phyloP scores from a whole-genome alignment of 2,113 vertebrate genomes.

The Taurulus bubalis region DNA sequence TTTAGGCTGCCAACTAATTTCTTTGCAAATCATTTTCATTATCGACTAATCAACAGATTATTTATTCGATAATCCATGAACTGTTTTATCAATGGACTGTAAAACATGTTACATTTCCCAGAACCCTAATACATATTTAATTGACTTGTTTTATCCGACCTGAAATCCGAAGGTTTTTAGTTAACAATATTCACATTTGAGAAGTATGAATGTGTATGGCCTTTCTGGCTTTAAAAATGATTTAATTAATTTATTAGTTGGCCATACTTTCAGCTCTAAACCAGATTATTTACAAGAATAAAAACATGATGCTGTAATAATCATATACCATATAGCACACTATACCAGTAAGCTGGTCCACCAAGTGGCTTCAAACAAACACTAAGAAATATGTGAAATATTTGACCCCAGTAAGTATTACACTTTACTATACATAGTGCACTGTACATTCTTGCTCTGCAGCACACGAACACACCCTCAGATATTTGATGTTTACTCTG shows the following conservation, averaged over 20 bases:
- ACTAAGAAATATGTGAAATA: conserved; percentile 18
- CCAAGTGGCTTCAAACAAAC: conserved; percentile 41
- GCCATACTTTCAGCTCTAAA: background rate
- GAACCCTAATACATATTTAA: background rate
- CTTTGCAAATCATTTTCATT: background rate
- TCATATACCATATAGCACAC: background rate
- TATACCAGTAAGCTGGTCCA: conserved; percentile 30
- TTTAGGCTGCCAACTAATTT: background rate
- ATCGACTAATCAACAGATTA: background rate
- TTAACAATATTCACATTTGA: background rate
- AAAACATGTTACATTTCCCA: background rate
- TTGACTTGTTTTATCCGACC: background rate
- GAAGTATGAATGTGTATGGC: background rate
- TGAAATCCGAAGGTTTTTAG: too few relatives aligned
- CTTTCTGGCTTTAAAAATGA: background rate
- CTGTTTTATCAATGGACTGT: background rate
- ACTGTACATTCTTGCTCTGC: background rate
- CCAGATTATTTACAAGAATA: background rate
- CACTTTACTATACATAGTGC: conserved; percentile 7
- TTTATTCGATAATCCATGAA: background rate
- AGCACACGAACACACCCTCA: conserved; percentile 23
- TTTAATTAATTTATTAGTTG: background rate
- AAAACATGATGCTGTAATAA: background rate
- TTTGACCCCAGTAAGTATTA: conserved; percentile 24
- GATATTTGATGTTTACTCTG: conserved; percentile 35